These are phyloP conservation scores for Chrysomallon squamiferum DNA, from an alignment of 1,140 invertebrate species.

Conservation along the genomic window DNA sequence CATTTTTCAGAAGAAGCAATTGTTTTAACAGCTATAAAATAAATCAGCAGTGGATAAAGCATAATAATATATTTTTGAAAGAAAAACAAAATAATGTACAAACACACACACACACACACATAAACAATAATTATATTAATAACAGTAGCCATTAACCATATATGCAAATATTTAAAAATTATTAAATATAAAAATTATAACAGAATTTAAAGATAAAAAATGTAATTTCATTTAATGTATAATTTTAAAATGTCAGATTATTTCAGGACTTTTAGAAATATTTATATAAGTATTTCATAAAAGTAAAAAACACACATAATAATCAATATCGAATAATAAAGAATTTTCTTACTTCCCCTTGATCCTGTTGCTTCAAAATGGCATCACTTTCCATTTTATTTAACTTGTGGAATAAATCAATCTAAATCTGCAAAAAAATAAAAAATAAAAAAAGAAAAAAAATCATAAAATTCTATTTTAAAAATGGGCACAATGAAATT, in stretches of 20 bases:
- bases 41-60: not conserved
- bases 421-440: not conserved
- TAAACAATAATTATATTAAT: no score
- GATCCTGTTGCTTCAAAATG: not conserved
- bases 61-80: no score
- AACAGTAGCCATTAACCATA: no score
- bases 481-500: not conserved
- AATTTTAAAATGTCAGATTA: not conserved
- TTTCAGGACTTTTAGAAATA: not conserved
- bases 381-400: not conserved
- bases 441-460: not conserved
- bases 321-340: not conserved
- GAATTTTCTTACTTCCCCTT: not conserved
- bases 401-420: no score
- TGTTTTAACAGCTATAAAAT: conserved; percentile 21
- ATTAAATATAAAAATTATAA: no score
- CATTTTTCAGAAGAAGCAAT: conserved; percentile 26
- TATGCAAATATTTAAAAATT: no score
- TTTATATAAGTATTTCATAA: not conserved
- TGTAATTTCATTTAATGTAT: not conserved
- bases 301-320: not conserved
- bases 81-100: no score
- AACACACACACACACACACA: no score
- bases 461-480: not conserved
- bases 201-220: no score